Evolutionary conservation across 2,113 vertebrate genomes (phyloP), one percentile per base, ranked within the genome.

Genomic region (Gasterosteus nipponicus): DNA sequence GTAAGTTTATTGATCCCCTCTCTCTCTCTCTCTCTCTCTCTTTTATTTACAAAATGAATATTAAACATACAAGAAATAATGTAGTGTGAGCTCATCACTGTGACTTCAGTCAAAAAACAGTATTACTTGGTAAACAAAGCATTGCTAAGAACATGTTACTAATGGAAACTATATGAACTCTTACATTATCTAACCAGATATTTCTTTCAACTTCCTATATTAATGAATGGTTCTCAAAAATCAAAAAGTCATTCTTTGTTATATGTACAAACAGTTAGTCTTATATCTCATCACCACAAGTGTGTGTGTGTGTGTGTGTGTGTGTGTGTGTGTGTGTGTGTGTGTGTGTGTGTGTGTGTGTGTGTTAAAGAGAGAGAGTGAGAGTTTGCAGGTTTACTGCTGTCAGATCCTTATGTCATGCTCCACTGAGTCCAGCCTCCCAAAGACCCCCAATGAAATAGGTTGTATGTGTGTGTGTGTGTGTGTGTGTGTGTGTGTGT

Each of bases 371-470:
- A 42, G 56, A 22, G 62, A 47, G 56, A 19, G 74, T 15, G 70
- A 10, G 62, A 59, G 79, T 86, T 79, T 88, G 80, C 85, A 86
- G 86, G 85, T 90, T 91, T 93, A 89, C 87, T 87, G 84, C 87
- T 90, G 87, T 81, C 86, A 91, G 84, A 88, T 92, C 92, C 89
- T 87, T 86, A 91, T 86, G 87, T 89, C 92, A 91, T 74, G 89
- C 86, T 88, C 76, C 53, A 84, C 66, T 87, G 84, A 87, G 75
- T 89, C 74, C 88, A 87, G 86, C 89, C 90, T 90, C 85, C 82
- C 82, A 74, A 87, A 88, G 90, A 91, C 87, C 89, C 89, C 87
- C 89, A 86, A 78, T 88, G 86, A 89, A 91, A 87, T 81, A 61
- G 81, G 69, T 51, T 87, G 72, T 85, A 81, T 47, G 70, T 69